These are phyloP conservation scores for Axinella damicornis DNA, from an alignment of 37 sponge, comb jelly and placozoan species.

Conservation along the genomic window DNA sequence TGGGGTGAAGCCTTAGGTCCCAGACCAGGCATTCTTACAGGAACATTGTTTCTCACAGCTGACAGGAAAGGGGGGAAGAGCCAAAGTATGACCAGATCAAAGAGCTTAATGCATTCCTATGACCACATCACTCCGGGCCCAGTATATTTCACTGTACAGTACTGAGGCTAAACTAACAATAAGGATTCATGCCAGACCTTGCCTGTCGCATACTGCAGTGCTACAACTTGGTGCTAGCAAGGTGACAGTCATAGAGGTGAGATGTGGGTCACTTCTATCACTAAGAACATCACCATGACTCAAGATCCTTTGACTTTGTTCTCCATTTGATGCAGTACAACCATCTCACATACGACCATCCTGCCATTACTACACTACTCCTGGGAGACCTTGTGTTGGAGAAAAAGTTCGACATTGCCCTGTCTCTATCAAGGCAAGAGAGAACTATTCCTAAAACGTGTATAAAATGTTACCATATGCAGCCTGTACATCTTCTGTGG, in stretches of 20 bases:
- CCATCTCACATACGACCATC: conserved; percentile 61
- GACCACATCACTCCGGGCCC: no score
- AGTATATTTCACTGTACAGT: no score
- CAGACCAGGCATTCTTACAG: no score
- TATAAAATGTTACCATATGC: not conserved
- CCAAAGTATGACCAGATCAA: no score
- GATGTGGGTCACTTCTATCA: no score
- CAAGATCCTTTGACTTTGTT: conserved; percentile 1
- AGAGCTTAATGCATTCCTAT: no score
- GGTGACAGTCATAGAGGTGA: conserved; percentile 72
- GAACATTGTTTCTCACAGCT: no score
- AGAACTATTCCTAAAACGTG: no score
- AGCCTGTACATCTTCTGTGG: no score
- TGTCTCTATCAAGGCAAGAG: conserved; percentile 53
- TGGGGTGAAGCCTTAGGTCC: no score
- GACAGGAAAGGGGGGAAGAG: no score
- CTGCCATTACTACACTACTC: conserved; percentile 52
- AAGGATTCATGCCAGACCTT: not conserved
- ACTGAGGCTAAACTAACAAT: no score
- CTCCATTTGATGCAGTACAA: conserved; percentile 60
- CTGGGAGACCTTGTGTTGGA: conserved; percentile 1
- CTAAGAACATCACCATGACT: not conserved
- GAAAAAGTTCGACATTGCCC: conserved; percentile 34
- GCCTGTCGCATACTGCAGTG: not conserved
- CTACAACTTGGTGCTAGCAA: conserved; percentile 61